Conservation (phyloP, 2,888 invertebrate genomes). For the Cryptocephalus primarius region DNA sequence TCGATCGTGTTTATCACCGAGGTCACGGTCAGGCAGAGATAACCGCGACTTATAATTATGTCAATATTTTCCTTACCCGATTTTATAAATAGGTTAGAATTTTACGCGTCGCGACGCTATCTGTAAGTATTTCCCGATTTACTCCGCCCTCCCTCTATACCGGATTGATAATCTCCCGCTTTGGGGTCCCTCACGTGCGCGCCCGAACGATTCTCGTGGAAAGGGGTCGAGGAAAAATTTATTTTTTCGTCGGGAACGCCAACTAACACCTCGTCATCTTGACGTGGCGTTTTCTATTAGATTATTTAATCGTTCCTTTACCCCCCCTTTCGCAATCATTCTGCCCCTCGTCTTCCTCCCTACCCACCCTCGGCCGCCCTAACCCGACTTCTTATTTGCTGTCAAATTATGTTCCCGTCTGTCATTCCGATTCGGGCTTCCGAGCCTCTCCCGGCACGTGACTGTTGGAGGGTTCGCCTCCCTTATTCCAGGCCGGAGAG, state of each 20-base stretch:
- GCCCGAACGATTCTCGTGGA: no score
- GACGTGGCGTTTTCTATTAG: constrained; percentile 33
- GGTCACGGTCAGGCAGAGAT: not conserved
- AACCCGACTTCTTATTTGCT: constrained; percentile 35
- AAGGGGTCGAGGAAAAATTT: not conserved
- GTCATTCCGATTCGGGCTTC: constrained; percentile 26
- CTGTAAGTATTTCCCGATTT: no score
- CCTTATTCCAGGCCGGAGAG: not conserved
- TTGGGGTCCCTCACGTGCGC: no score
- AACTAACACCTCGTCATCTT: constrained; percentile 22
- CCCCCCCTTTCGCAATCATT: constrained; percentile 28
- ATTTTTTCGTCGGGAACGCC: constrained; percentile 1
- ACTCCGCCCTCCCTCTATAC: no score
- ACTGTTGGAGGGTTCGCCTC: constrained; percentile 11
- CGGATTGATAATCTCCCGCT: no score
- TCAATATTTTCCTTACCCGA: no score
- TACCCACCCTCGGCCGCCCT: constrained; percentile 12
- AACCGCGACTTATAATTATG: no score
- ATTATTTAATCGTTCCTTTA: constrained; percentile 37
- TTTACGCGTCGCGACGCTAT: no score
- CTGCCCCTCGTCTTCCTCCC: constrained; percentile 2
- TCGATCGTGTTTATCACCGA: no score
- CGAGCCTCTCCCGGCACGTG: constrained; percentile 30
- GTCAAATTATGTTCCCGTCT: constrained; percentile 39
- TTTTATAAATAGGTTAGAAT: no score